Base-by-base conservation (phyloP, 2,797 vertebrate genomes). In the Holocentrus rufus region DNA sequence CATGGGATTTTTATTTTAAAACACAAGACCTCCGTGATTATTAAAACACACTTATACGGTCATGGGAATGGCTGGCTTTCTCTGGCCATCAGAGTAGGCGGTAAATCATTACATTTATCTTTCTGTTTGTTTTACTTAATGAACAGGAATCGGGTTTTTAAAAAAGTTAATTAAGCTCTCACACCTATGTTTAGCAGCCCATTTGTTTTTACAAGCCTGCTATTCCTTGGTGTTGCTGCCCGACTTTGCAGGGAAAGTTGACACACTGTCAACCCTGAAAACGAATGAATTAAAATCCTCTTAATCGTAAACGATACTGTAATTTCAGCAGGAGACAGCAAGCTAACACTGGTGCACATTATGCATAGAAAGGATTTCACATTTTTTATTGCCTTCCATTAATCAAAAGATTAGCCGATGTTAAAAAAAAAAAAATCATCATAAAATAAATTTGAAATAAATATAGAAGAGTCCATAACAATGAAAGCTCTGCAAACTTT, bases 1-100 rank as follows among this genome's bases (percentile, higher is more conserved):
- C 77, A 77, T 83, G 82, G 58, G 81, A 83, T 85, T 87, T 90
- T 83, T 85, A 72, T 88, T 88, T 82, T 70, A 81, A 85, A 83
- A 85, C 74, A 79, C 63, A 55, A 85, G 84, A 78, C 62, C 75
- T 30, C 49, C 0, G 42, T 22, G 70, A 81, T 85, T 66, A 83
- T 79, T 86, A 82, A 83, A 87, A 79, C 72, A 50, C 66, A 56
- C 71, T 53, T 72, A 72, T 73, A 72, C 70, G 2, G 70, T 23
- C 46, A 34, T 66, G 76, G 18, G 62, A 77, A 81, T 53, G 50
- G 76, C 83, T 46, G 14, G 7, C 66, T 15, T 72, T 23, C 18
- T 57, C 5, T 52, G 23, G 42, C 50, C 20, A 64, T 65, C 59
- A 65, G 22, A 22, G 23, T 49, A 42, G 69, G 59, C 2, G 49